These are phyloP conservation scores for Diplodus sargus DNA, from an alignment of 2,797 vertebrate species.

Conservation along the genomic window DNA sequence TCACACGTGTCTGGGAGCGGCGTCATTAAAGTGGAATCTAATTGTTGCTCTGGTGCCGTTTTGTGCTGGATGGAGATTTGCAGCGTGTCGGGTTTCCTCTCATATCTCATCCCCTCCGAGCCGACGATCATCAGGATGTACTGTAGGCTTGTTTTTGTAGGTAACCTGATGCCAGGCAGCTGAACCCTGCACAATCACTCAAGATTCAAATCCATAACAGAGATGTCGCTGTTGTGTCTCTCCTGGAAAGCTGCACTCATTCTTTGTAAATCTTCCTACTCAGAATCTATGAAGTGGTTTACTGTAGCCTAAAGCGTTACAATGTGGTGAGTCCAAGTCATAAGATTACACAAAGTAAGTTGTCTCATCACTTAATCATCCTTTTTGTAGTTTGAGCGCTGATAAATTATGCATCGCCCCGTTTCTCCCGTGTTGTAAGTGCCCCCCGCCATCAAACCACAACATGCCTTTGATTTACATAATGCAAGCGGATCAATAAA, in stretches of 20 bases:
- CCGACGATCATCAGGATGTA: conserved; percentile 18
- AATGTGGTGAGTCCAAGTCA: conserved; percentile 17
- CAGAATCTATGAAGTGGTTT: background rate
- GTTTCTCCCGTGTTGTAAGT: conserved; percentile 23
- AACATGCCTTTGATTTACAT: conserved; percentile 44
- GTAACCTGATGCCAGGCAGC: conserved; percentile 55
- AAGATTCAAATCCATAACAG: conserved; percentile 15
- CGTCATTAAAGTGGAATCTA: conserved; percentile 39
- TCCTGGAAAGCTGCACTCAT: background rate
- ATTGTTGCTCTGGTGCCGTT: conserved; percentile 18
- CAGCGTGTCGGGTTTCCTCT: conserved; percentile 61
- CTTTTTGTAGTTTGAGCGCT: background rate
- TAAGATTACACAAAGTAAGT: conserved; percentile 17
- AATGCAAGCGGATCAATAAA: conserved; percentile 47
- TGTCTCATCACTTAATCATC: conserved; percentile 1
- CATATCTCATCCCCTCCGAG: conserved; percentile 37
- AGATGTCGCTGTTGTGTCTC: background rate
- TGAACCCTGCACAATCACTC: conserved; percentile 4
- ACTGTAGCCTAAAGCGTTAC: background rate
- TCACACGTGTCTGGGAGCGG: conserved; percentile 23
- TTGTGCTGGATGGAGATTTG: conserved; percentile 29
- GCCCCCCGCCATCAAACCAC: conserved; percentile 50
- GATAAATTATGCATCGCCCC: conserved; percentile 56
- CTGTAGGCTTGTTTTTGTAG: conserved; percentile 6
- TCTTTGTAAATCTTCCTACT: background rate